phyloP scores from a whole-genome alignment of 2,113 vertebrate species.

The Tursiops truncatus region DNA sequence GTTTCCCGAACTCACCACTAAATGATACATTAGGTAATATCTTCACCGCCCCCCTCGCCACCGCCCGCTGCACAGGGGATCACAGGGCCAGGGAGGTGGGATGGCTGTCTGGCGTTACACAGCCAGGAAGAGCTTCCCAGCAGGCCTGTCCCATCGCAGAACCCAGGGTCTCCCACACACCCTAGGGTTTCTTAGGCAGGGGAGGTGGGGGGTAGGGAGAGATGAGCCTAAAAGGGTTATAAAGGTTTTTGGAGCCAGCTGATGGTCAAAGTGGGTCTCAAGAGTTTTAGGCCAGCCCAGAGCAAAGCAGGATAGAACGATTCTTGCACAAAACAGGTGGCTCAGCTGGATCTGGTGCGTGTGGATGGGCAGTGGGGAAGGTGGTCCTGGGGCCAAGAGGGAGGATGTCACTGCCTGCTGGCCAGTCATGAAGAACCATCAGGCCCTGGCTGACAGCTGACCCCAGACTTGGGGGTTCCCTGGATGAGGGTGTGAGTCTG shows the following conservation, averaged over 20 bases:
- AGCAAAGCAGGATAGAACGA: neutral
- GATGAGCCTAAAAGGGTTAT: neutral
- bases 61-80: no score
- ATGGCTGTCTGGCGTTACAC: neutral
- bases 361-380: neutral
- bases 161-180: neutral
- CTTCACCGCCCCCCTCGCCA: no score
- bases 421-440: no score
- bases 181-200: neutral
- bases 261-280: neutral
- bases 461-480: neutral
- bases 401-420: neutral
- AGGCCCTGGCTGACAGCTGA: neutral
- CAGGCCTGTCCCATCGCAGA: neutral
- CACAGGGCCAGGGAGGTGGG: neutral
- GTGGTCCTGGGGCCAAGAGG: neutral
- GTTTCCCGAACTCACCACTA: neutral
- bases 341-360: no score
- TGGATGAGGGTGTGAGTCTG: neutral
- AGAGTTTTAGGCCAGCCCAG: neutral
- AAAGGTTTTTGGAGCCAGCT: neutral
- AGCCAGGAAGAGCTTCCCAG: neutral
- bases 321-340: neutral
- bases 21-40: neutral
- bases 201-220: neutral